Conservation (phyloP, 1,140 invertebrate genomes). For the Tetragonula clypearis region DNA sequence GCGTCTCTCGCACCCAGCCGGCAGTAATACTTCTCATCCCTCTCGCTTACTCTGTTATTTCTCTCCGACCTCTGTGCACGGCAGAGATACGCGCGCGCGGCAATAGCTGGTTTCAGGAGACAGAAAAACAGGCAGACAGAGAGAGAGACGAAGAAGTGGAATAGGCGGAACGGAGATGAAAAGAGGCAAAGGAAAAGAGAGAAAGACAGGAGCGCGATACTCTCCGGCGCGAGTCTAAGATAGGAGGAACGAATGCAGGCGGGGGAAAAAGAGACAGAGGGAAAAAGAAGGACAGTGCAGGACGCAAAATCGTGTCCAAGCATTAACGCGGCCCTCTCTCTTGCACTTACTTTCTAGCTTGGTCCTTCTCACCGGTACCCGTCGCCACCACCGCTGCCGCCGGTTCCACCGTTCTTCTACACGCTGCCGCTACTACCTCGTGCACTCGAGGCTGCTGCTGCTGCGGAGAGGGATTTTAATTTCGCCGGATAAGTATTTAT, state of each 20-base stretch:
- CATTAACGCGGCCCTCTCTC: conserved; percentile 38
- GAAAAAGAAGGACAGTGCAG: neutral
- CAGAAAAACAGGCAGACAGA: conserved; percentile 45
- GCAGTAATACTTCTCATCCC: conserved; percentile 44
- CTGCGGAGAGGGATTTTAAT: conserved; percentile 39
- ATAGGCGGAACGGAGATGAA: neutral
- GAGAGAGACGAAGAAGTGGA: neutral
- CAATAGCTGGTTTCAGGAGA: conserved; percentile 55
- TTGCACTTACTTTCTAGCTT: neutral
- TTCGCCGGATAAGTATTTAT: conserved; percentile 50
- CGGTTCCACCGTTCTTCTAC: conserved; percentile 23
- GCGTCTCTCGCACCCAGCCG: neutral
- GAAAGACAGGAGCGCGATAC: conserved; percentile 3
- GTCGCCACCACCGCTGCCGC: no score
- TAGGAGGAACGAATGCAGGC: neutral
- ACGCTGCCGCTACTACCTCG: neutral
- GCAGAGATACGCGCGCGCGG: conserved; percentile 41
- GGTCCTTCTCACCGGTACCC: conserved; percentile 18
- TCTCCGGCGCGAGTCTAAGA: conserved; percentile 33
- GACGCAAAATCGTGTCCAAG: conserved; percentile 41
- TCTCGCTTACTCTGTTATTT: conserved; percentile 47
- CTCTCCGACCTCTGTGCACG: conserved; percentile 36
- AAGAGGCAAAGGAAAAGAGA: neutral
- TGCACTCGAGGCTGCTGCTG: neutral
- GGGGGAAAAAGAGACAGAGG: conserved; percentile 3